Evolutionary conservation across 2,797 vertebrate genomes (phyloP), one percentile per base, ranked within the genome.

Genomic region (Acestrorhynchus altus): DNA sequence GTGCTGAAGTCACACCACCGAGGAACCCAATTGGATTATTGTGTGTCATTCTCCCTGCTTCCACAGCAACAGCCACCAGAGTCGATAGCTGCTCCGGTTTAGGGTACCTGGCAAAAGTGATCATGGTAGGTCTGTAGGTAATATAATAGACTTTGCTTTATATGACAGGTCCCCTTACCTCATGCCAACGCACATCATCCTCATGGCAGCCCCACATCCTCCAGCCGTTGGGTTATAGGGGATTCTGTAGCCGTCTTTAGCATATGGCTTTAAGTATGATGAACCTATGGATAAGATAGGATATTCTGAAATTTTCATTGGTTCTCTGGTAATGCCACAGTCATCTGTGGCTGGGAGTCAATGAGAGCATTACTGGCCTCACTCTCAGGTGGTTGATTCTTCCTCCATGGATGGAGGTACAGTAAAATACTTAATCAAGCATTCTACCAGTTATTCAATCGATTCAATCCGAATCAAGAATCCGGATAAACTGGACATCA

Each of bases 121-220:
- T 16, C 18, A 3, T 10, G 59, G 7, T n/a, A 61, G 35, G 10
- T 61, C 8, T 6, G 4, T 28, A 24, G 6, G 28, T 3, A 13
- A 28, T 8, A 52, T 1, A 35, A 2, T 2, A 35, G 51, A 22
- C 49, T 51, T 51, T 5, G 56, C 54, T 26, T 24, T 52, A 52
- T 22, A 20, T 20, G n/a, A 20, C n/a, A 20, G 13, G 8, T 60
- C 26, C 0, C 66, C 77, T 83, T 40, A 95, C 95, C 93, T 94
- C 42, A 95, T 90, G 4, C 94, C 94, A 8, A 96, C 95, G 87
- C 94, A 95, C 95, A 96, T 95, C 61, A 94, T 90, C 80, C 95
- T 93, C 94, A 95, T 95, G 49, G 95, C 94, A 0, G 94, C 95
- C 28, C 95, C 95, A 79, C 95, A 95, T 64, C 95, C 95, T 0